Evolutionary conservation across 2,888 invertebrate genomes (phyloP).

Genomic region (Baccha elongata): DNA sequence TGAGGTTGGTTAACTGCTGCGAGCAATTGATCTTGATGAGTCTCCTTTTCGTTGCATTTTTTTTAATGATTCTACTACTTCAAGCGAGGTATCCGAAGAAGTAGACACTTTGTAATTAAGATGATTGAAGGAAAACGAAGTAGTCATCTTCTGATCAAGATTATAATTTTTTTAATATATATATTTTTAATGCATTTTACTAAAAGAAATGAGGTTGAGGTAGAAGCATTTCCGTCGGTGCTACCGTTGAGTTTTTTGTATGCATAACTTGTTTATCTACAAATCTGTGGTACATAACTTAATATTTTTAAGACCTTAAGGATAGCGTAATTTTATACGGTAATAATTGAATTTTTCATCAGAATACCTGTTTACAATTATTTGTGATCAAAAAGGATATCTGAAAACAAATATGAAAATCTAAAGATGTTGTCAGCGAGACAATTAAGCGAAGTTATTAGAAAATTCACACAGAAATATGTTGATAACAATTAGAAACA

Average conservation of each 20-base stretch:
- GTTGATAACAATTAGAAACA: too few species aligned
- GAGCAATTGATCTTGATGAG: constrained; percentile 65
- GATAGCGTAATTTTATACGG: too few species aligned
- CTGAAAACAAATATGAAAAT: too few species aligned
- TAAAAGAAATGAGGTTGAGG: constrained; percentile 10
- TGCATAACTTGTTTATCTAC: not conserved
- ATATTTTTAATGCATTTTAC: not conserved
- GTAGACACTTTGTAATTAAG: constrained; percentile 35
- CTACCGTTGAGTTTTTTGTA: not conserved
- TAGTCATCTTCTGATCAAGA: constrained; percentile 28
- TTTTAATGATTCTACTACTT: not conserved
- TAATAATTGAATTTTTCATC: too few species aligned
- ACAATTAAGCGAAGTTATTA: too few species aligned
- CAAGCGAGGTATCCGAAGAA: constrained; percentile 18
- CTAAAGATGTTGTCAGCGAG: too few species aligned
- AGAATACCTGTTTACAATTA: too few species aligned
- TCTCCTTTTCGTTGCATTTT: constrained; percentile 6
- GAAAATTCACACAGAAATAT: too few species aligned
- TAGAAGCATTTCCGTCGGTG: constrained; percentile 26
- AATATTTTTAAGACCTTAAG: too few species aligned
- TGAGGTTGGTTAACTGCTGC: constrained; percentile 66
- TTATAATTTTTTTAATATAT: not conserved
- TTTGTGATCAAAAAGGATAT: too few species aligned
- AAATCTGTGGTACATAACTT: too few species aligned
- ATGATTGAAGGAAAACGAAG: constrained; percentile 27